Percentiles rank a stretch among this genome's conserved stretches.
Evolutionary conservation across 2,888 invertebrate genomes (phyloP).

Genomic region (Tachina fera): DNA sequence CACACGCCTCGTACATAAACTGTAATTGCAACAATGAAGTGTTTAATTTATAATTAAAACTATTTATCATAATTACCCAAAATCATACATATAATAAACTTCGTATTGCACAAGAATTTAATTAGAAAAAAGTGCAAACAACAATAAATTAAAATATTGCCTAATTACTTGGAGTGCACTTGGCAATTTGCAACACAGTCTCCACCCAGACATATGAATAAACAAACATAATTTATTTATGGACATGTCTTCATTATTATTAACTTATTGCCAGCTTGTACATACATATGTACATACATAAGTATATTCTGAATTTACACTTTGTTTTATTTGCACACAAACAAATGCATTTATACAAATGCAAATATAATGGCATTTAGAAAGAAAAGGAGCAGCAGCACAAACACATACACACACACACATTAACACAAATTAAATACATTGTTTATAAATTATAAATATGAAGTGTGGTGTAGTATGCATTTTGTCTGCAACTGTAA

Average conservation of each 20-base stretch:
- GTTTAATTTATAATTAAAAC: conserved; percentile 22
- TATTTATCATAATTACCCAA: conserved; percentile 33
- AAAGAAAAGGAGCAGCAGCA: background rate
- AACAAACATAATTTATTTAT: conserved; percentile 63
- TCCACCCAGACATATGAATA: background rate
- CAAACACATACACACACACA: background rate
- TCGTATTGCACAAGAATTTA: background rate
- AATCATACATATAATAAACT: background rate
- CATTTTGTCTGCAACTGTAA: conserved; percentile 14
- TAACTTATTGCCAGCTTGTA: conserved; percentile 46
- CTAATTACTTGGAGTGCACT: conserved; percentile 61
- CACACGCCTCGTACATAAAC: conserved; percentile 30
- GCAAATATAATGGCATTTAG: background rate
- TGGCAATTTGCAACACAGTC: conserved; percentile 22
- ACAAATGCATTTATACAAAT: background rate
- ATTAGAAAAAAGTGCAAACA: conserved; percentile 16
- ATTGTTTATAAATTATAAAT: conserved; percentile 50
- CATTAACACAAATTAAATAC: conserved; percentile 44
- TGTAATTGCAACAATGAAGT: background rate
- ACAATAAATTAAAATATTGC: conserved; percentile 66
- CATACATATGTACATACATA: background rate
- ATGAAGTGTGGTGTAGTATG: conserved; percentile 11
- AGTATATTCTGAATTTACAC: conserved; percentile 46
- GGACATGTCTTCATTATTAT: conserved; percentile 61
- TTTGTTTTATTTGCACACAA: conserved; percentile 21